These are phyloP conservation scores for Platyura marginata DNA, from an alignment of 1,140 invertebrate genomes.

Conservation along the genomic window DNA sequence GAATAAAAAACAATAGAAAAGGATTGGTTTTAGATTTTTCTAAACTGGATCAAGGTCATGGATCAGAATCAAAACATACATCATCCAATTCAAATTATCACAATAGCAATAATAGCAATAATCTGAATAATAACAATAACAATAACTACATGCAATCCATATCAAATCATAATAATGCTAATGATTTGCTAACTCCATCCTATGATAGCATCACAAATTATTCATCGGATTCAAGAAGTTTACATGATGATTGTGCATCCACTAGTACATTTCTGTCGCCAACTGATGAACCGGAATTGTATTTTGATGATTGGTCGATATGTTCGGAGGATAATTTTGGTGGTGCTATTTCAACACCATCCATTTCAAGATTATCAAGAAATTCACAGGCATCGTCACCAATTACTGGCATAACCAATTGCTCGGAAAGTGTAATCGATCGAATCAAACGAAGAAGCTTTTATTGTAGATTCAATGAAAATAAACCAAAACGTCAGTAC, in stretches of 20 bases:
- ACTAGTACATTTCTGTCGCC: conserved; percentile 33
- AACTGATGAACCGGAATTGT: conserved; percentile 34
- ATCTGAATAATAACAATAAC: conserved; percentile 23
- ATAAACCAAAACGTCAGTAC: conserved; percentile 42
- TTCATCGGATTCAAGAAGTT: conserved; percentile 21
- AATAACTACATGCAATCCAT: conserved; percentile 22
- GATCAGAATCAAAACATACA: not conserved
- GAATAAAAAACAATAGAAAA: conserved; percentile 18
- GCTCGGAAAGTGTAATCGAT: conserved; percentile 57
- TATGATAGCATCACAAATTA: conserved; percentile 23
- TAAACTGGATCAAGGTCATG: not conserved
- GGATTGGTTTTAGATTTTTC: conserved; percentile 45
- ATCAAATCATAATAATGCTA: conserved; percentile 24
- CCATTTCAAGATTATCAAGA: conserved; percentile 31
- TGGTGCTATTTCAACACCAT: conserved; percentile 11
- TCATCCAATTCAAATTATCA: not conserved
- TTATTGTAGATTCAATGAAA: conserved; percentile 71
- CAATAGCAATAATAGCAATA: conserved; percentile 4
- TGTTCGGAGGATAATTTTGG: conserved; percentile 34
- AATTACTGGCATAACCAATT: conserved; percentile 18
- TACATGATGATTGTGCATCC: conserved; percentile 21
- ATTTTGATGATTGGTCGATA: conserved; percentile 47
- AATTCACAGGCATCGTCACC: conserved; percentile 17
- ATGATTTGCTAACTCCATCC: conserved; percentile 18
- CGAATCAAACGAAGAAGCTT: conserved; percentile 74